Percentiles rank a stretch among this genome's conserved stretches.
Conservation (phyloP, 2,797 vertebrate genomes). For the Coreius guichenoti region DNA sequence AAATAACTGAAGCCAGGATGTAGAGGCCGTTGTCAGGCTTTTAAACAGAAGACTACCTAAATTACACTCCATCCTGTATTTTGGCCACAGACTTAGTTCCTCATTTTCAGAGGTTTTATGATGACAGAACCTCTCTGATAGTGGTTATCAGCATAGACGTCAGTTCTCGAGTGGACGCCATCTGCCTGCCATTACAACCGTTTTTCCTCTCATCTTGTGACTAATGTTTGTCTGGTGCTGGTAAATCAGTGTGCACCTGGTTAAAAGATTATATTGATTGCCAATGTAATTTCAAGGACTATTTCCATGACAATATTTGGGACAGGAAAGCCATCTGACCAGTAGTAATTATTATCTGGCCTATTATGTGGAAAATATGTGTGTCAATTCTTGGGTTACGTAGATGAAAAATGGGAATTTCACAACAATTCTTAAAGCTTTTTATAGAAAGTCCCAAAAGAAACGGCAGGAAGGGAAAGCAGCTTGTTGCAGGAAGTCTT, state of each 20-base stretch:
- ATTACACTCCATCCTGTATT: conserved; percentile 29
- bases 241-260: conserved; percentile 28
- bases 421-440: conserved; percentile 30
- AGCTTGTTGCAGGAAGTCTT: conserved; percentile 14
- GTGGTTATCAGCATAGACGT: conserved; percentile 59
- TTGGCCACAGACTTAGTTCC: conserved; percentile 65
- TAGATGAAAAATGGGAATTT: conserved; percentile 30
- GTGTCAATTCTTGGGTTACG: neutral
- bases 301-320: conserved; percentile 35
- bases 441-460: conserved; percentile 22
- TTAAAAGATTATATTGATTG: conserved; percentile 22
- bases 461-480: conserved; percentile 24
- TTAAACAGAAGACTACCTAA: conserved; percentile 53
- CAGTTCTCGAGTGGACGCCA: conserved; percentile 49
- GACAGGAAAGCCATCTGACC: conserved; percentile 15
- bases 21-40: conserved; percentile 26
- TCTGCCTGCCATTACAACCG: conserved; percentile 27
- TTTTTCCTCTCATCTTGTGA: conserved; percentile 16
- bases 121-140: conserved; percentile 65
- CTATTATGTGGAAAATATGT: conserved; percentile 31
- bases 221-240: conserved; percentile 34
- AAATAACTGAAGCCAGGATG: conserved; percentile 21
- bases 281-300: neutral
- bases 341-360: conserved; percentile 21
- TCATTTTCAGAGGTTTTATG: conserved; percentile 66